A percentile compares a stretch with the other conserved stretches of the same genome.
Conservation (phyloP, 1,140 invertebrate genomes). For the Ericerus pela region DNA sequence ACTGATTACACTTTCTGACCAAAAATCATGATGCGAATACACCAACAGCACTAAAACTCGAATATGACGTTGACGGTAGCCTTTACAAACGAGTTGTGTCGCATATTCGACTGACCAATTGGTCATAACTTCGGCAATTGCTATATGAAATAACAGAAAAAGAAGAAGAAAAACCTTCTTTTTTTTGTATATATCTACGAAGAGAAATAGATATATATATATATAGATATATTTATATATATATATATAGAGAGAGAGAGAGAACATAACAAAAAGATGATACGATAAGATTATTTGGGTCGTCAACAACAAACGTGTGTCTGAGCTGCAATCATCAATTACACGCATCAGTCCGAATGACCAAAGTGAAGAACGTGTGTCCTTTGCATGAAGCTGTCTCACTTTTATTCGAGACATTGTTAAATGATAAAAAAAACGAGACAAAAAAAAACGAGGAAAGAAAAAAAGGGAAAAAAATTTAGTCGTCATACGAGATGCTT, state of each 20-base stretch:
- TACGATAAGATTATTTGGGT: conserved; percentile 4
- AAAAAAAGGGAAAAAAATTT: background rate
- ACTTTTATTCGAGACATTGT: background rate
- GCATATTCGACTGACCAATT: background rate
- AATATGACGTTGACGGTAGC: background rate
- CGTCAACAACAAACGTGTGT: conserved; percentile 7
- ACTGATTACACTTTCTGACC: no score
- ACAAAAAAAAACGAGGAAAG: background rate
- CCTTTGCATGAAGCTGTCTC: conserved; percentile 5
- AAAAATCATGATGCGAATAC: no score
- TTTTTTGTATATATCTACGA: no score
- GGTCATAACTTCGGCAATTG: conserved; percentile 1
- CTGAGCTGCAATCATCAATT: conserved; percentile 11
- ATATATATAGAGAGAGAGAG: no score
- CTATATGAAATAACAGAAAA: conserved; percentile 6
- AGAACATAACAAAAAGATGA: no score
- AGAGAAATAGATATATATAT: no score
- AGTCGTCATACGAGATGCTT: background rate
- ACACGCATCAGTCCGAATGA: conserved; percentile 9
- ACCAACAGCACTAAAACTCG: no score
- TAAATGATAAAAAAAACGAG: no score
- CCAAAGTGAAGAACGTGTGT: conserved; percentile 10
- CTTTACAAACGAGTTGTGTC: background rate
- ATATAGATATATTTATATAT: no score
- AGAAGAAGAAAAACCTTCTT: no score